phyloP scores from a whole-genome alignment of 2,113 vertebrate species.

The Halcyon senegalensis region DNA sequence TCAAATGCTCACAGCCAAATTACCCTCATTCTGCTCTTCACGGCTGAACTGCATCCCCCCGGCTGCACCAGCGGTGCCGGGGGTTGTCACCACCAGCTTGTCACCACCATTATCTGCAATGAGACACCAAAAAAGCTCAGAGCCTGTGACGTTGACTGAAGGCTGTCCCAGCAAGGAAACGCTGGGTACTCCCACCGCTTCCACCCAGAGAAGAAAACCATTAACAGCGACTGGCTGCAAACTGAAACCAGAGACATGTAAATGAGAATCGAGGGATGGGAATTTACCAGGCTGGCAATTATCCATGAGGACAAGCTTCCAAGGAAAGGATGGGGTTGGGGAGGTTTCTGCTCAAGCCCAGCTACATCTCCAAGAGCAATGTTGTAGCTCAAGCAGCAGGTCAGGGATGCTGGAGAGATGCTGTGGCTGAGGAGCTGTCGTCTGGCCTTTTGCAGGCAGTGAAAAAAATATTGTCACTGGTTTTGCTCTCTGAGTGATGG shows the following conservation, averaged over 20 bases:
- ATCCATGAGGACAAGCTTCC: background rate
- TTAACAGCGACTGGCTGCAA: background rate
- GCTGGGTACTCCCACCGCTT: background rate
- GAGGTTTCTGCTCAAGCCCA: background rate
- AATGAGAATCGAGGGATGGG: background rate
- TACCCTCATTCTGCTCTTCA: background rate
- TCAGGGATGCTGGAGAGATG: background rate
- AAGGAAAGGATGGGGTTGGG: background rate
- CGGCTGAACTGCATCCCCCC: background rate
- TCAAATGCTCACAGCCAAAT: background rate
- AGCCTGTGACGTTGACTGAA: background rate
- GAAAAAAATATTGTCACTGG: background rate
- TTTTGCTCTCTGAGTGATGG: background rate
- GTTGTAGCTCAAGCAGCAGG: background rate
- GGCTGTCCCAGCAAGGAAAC: background rate
- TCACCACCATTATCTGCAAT: background rate
- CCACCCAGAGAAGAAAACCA: background rate
- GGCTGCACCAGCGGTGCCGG: fast-evolving
- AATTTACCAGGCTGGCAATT: background rate
- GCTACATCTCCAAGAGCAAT: background rate
- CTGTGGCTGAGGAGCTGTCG: background rate
- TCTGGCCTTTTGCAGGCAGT: background rate
- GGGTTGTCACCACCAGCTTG: background rate
- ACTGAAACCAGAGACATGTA: background rate
- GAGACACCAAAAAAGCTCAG: background rate